Evolutionary conservation across 2,113 vertebrate genomes (phyloP).

Genomic region (Takifugu bimaculatus): DNA sequence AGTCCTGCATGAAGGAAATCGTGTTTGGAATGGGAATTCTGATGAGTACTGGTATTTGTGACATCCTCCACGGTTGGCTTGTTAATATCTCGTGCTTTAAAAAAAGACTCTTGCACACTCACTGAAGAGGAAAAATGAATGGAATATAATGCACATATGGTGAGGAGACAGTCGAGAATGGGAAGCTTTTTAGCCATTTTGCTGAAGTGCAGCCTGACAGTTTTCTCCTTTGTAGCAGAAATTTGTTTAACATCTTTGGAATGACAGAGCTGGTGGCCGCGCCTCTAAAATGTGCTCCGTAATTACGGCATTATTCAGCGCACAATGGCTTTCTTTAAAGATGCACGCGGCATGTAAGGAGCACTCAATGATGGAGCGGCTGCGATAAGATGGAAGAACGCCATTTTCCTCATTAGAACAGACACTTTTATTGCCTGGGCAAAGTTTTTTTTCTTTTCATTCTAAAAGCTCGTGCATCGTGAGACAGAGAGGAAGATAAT

Average conservation of each 20-base stretch:
- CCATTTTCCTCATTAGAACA: conserved; percentile 48
- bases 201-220: conserved; percentile 26
- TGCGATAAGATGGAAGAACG: conserved; percentile 48
- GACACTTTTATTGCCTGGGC: conserved; percentile 37
- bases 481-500: conserved; percentile 51
- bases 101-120: too few species aligned
- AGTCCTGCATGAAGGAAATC: conserved; percentile 1
- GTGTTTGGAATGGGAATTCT: not conserved
- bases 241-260: conserved; percentile 12
- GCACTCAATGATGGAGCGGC: conserved; percentile 40
- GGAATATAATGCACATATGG: too few species aligned
- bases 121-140: too few species aligned
- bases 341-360: conserved; percentile 28
- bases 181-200: not conserved
- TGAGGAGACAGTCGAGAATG: not conserved
- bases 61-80: too few species aligned
- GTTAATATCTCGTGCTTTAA: too few species aligned
- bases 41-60: too few species aligned
- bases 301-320: conserved; percentile 56
- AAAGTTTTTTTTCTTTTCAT: conserved; percentile 35
- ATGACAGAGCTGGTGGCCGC: conserved; percentile 39
- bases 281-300: conserved; percentile 40
- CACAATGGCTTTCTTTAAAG: conserved; percentile 46
- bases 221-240: conserved; percentile 12
- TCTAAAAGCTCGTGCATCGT: conserved; percentile 58